phyloP scores from a whole-genome alignment of 2,797 vertebrate genomes.

The Mus spretus region DNA sequence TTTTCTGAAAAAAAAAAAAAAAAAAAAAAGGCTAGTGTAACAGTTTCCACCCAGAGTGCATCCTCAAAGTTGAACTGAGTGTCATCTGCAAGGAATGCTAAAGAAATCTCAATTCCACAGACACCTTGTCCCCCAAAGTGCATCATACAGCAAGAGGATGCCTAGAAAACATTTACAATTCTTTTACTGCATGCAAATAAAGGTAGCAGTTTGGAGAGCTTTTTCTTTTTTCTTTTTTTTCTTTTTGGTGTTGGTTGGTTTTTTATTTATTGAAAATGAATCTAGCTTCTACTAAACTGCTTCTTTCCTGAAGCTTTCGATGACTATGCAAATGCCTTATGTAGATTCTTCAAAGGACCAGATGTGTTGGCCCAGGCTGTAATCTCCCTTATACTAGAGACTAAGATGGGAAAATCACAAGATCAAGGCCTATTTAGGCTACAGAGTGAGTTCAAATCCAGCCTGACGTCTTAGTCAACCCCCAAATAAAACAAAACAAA shows the following conservation, averaged over 20 bases:
- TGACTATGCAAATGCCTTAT: background rate
- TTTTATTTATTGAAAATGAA: conserved; percentile 22
- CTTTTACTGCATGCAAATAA: conserved; percentile 1
- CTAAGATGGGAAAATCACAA: background rate
- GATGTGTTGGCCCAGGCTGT: too few relatives aligned
- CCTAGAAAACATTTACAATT: background rate
- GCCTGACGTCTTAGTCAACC: background rate
- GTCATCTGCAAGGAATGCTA: background rate
- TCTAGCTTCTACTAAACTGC: conserved; percentile 11
- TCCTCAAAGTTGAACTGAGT: background rate
- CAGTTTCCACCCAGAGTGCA: background rate
- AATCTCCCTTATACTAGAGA: background rate
- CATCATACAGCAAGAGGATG: background rate
- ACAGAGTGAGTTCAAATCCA: background rate
- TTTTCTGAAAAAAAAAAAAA: background rate
- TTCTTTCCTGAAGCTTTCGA: conserved; percentile 32
- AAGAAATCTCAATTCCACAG: background rate
- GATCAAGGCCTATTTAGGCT: background rate
- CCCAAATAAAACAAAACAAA: background rate
- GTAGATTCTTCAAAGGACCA: too few relatives aligned
- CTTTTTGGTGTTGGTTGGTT: background rate
- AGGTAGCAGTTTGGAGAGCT: background rate
- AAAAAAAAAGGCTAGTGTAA: background rate
- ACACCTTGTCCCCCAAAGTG: background rate
- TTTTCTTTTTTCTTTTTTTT: background rate